These are phyloP conservation scores for Bergia puertoricense DNA, from an alignment of 92 coral and sea anemone species.

Conservation along the genomic window DNA sequence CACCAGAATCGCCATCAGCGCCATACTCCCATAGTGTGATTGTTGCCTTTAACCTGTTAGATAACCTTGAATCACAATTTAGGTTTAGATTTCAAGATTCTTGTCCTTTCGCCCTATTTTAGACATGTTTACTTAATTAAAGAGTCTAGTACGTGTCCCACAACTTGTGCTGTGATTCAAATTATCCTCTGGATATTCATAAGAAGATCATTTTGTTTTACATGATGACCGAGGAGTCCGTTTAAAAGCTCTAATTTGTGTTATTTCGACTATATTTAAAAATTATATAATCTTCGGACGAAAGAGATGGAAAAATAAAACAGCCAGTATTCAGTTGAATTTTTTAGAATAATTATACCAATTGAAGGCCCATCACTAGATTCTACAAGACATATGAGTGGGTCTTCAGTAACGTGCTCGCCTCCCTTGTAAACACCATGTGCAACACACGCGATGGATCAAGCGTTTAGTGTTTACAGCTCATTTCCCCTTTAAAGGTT, in stretches of 20 bases:
- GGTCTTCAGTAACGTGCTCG: neutral
- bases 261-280: too few species aligned
- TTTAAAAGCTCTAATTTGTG: neutral
- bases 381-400: too few species aligned
- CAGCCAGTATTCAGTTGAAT: neutral
- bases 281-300: too few species aligned
- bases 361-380: neutral
- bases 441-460: neutral
- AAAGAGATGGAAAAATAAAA: too few species aligned
- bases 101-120: neutral
- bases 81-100: neutral
- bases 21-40: too few species aligned
- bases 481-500: too few species aligned
- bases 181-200: neutral
- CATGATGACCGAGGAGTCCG: neutral
- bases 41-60: neutral
- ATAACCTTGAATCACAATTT: too few species aligned
- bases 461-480: too few species aligned
- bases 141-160: neutral
- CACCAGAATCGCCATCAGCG: neutral
- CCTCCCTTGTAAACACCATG: neutral
- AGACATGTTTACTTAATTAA: neutral
- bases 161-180: neutral
- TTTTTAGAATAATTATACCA: neutral
- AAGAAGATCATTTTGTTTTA: too few species aligned